Percentiles rank a stretch among this genome's conserved stretches.
These are phyloP conservation scores for Gambelia wislizenii DNA, from an alignment of 2,797 vertebrate genomes.

Conservation along the genomic window DNA sequence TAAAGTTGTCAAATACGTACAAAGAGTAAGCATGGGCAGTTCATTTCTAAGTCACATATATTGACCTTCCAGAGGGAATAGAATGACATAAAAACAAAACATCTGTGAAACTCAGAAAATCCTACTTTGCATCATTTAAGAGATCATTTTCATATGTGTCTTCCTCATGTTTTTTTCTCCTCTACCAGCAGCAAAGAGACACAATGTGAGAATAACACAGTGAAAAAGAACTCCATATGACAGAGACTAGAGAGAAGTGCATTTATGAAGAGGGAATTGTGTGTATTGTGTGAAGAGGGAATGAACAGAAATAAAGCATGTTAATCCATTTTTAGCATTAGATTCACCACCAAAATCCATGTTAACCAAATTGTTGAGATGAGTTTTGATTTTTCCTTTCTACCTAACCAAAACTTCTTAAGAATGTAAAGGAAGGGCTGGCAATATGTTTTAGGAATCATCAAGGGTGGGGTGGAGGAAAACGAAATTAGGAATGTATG, in stretches of 20 bases:
- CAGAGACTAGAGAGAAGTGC: background rate
- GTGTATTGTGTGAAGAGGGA: background rate
- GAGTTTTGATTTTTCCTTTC: background rate
- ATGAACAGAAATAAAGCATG: background rate
- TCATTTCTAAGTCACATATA: background rate
- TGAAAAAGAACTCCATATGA: background rate
- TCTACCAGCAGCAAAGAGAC: background rate
- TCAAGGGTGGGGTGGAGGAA: background rate
- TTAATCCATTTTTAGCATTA: background rate
- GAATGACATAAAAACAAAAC: background rate
- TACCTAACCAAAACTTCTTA: background rate
- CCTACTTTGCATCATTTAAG: conserved; percentile 8
- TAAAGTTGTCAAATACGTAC: background rate
- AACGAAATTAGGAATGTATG: background rate
- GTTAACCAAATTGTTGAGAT: background rate
- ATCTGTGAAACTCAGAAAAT: conserved; percentile 7
- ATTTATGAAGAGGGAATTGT: background rate
- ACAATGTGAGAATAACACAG: background rate
- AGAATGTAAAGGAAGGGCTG: background rate
- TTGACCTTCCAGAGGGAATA: background rate
- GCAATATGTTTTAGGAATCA: background rate
- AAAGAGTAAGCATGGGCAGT: no score
- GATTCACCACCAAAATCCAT: background rate
- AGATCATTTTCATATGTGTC: background rate
- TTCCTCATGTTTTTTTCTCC: background rate